These are phyloP conservation scores for Temnothorax ravouxi DNA, from an alignment of 2,888 invertebrate species.

Conservation along the genomic window DNA sequence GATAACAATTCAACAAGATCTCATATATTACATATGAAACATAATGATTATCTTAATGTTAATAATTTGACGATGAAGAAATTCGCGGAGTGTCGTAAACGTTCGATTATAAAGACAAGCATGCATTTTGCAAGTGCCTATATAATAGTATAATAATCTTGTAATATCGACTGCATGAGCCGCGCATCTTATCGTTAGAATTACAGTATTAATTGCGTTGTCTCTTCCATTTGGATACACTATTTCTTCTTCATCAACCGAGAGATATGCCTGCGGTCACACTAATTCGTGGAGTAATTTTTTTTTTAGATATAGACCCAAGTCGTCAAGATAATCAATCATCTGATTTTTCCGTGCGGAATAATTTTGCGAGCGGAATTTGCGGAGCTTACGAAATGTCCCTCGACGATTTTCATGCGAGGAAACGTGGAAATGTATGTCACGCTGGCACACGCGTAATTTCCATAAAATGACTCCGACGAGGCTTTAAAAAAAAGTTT, in stretches of 20 bases:
- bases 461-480: constrained; percentile 36
- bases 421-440: constrained; percentile 3
- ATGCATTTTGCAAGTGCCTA: not conserved
- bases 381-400: not conserved
- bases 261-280: not conserved
- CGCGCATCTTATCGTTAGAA: constrained; percentile 7
- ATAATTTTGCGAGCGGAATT: not conserved
- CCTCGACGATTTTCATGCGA: not conserved
- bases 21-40: not conserved
- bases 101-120: constrained; percentile 26
- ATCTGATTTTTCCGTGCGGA: constrained; percentile 7
- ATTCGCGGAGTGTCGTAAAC: constrained; percentile 7
- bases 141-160: constrained; percentile 1
- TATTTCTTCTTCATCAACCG: not conserved
- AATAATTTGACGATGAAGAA: constrained; percentile 13
- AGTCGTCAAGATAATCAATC: not conserved
- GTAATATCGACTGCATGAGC: not conserved
- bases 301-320: not conserved
- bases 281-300: not conserved
- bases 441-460: not conserved
- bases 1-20: constrained; percentile 4
- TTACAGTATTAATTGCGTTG: constrained; percentile 1
- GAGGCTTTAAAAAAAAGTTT: constrained; percentile 17
- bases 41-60: constrained; percentile 15
- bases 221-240: not conserved